Base-by-base conservation (phyloP, 2,888 invertebrate genomes). In the Sesamia inferens region DNA sequence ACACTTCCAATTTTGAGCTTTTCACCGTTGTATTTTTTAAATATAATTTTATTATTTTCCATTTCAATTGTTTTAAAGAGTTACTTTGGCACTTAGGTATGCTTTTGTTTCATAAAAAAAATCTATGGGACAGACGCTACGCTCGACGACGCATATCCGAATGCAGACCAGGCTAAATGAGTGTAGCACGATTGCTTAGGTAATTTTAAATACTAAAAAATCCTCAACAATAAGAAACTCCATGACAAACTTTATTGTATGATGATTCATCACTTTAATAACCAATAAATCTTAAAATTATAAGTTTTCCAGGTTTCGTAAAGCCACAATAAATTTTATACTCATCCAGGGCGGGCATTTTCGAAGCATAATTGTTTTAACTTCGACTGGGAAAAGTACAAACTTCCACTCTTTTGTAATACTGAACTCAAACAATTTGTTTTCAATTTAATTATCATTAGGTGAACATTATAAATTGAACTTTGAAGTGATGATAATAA, bases 381-480 rank as follows among this genome's bases (percentile, higher is more conserved):
- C 66, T 83, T 74, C 16, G 8, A 54, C 62, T 69, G 69, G 51
- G 19, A 31, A 31, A 54, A 68, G 44, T 47, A 64, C 58, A 64
- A 71, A 83, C 44, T 79, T 47, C 48, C 24, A 54, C 67, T 47
- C 73, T 66, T 5, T 39, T 44, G n/a, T 63, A 64, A 59, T 57
- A 55, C 59, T 58, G 24, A 79, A 82, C 68, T 59, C 68, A 82
- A 82, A 78, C 78, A 68, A 65, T 71, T 77, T 71, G 78, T 66
- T 72, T 79, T 68, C 68, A 69, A 79, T 75, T 79, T 24, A 61
- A 69, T 75, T 75, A 59, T 63, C 51, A 68, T 81, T 69, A 76
- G 42, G 22, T 24, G 19, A 54, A 54, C 65, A 59, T 44, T 65
- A 31, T 16, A 14, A 55, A 61, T 2, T 55, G 11, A 80, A 54